These are phyloP conservation scores for Tyrannus savana DNA, from an alignment of 2,113 vertebrate genomes.

Conservation along the genomic window DNA sequence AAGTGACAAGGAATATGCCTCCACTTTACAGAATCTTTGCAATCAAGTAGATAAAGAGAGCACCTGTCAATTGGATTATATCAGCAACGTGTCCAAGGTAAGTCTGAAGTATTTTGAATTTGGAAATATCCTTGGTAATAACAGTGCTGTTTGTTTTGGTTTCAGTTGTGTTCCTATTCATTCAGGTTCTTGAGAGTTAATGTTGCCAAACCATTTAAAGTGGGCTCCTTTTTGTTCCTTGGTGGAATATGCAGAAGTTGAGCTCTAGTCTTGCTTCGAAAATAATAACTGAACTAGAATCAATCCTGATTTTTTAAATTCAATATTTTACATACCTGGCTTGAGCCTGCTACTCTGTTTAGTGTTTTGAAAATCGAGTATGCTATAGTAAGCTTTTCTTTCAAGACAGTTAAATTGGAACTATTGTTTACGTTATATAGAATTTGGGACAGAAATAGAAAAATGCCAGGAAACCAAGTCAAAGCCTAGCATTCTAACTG, in stretches of 20 bases:
- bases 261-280: neutral
- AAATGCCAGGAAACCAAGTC: slow-evolving; percentile 16
- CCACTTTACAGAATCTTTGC: slow-evolving; percentile 92
- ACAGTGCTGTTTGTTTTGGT: neutral
- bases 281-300: neutral
- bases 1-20: slow-evolving; percentile 96
- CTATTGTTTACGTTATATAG: slow-evolving; percentile 19
- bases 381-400: neutral
- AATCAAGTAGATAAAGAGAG: slow-evolving; percentile 94
- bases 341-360: neutral
- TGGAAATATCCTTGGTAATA: neutral
- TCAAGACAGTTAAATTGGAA: neutral
- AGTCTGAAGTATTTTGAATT: slow-evolving; percentile 34
- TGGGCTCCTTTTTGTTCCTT: neutral
- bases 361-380: neutral
- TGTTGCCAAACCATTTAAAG: neutral
- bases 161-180: neutral
- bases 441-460: slow-evolving; percentile 38
- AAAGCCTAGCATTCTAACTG: neutral
- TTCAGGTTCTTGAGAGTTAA: neutral
- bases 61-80: slow-evolving; percentile 84
- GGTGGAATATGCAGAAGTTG: neutral
- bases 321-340: neutral
- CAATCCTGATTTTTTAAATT: neutral
- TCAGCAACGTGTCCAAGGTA: slow-evolving; percentile 96